Conservation (phyloP, 2,797 vertebrate species). For the Stomatorhinus walkeri region DNA sequence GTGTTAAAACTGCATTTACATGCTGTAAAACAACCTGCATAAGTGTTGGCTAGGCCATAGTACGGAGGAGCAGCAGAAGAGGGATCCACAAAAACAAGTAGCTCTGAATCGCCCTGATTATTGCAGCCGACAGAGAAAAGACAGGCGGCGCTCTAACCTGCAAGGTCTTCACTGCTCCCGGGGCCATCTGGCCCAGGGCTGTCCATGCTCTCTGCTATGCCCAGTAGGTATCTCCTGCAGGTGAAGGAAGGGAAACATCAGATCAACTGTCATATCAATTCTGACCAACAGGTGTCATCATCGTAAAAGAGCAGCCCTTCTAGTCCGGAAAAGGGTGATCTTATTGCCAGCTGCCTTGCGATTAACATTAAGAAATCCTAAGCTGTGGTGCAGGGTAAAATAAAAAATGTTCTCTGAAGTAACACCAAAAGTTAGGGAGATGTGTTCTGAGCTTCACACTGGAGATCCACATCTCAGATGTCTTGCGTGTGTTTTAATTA, state of each 20-base stretch:
- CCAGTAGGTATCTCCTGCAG: slow-evolving; percentile 20
- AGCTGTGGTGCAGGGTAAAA: not conserved
- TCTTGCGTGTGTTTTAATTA: not conserved
- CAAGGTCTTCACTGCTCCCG: slow-evolving; percentile 65
- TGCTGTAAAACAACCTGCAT: not conserved
- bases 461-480: not conserved
- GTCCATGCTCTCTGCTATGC: slow-evolving; percentile 61
- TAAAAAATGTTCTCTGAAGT: not conserved
- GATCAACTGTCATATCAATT: not conserved
- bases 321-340: not conserved
- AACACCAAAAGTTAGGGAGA: not conserved
- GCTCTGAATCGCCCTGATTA: not conserved
- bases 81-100: not conserved
- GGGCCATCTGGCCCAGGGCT: slow-evolving; percentile 64
- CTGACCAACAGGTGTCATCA: not conserved
- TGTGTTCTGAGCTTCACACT: not conserved
- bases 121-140: not conserved
- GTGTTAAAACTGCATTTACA: not conserved
- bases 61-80: not conserved
- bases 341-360: not conserved
- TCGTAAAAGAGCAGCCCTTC: not conserved
- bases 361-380: not conserved
- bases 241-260: slow-evolving; percentile 15
- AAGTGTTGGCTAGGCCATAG: too few relatives aligned
- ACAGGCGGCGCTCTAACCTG: slow-evolving; percentile 64